phyloP scores from a whole-genome alignment of 2,797 vertebrate genomes.

The Triplophysa bombifrons region DNA sequence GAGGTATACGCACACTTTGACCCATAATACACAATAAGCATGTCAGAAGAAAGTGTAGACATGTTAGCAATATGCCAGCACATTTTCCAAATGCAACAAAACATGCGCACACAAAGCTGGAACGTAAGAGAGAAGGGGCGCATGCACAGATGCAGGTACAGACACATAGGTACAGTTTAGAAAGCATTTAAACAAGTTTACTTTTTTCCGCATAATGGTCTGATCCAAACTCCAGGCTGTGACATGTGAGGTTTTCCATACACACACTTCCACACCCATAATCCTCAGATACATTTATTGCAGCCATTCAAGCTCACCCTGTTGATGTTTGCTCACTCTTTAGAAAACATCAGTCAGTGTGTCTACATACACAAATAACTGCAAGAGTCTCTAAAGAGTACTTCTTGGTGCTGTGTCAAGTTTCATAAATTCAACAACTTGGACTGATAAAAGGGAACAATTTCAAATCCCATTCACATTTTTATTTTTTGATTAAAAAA shows the following conservation, averaged over 20 bases:
- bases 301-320: conserved; percentile 28
- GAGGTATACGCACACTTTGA: conserved; percentile 34
- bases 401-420: neutral
- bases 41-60: conserved; percentile 18
- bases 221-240: conserved; percentile 9
- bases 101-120: conserved; percentile 9
- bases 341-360: conserved; percentile 17
- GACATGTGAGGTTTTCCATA: conserved; percentile 31
- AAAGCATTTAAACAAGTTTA: conserved; percentile 8
- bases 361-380: conserved; percentile 1
- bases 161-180: conserved; percentile 33
- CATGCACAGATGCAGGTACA: conserved; percentile 19
- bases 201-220: neutral
- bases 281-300: conserved; percentile 26
- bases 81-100: conserved; percentile 11
- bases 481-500: too few relatives aligned
- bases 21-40: conserved; percentile 7
- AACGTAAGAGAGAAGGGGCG: neutral
- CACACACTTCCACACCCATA: conserved; percentile 27
- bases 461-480: too few relatives aligned
- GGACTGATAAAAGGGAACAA: neutral
- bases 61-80: neutral
- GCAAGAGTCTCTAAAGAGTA: neutral
- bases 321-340: conserved; percentile 37
- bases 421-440: neutral